phyloP scores from a whole-genome alignment of 2,888 invertebrate species.

The Lydus trimaculatus region DNA sequence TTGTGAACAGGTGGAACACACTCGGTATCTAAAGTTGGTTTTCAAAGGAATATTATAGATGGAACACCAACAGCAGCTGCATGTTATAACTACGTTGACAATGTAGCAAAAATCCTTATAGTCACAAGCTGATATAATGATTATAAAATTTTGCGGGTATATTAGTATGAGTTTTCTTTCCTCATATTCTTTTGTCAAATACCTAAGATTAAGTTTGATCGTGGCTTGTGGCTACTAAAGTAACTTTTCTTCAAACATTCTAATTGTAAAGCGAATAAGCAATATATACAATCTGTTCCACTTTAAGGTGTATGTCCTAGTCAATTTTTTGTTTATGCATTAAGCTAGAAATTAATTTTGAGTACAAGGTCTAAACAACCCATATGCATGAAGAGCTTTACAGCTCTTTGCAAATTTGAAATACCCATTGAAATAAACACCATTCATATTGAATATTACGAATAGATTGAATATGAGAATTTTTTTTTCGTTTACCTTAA shows the following conservation, averaged over 20 bases:
- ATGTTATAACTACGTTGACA: constrained; percentile 32
- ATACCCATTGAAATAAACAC: no score
- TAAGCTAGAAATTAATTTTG: no score
- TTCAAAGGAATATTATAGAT: constrained; percentile 33
- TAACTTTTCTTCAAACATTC: neutral
- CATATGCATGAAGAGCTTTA: no score
- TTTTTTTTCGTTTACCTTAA: no score
- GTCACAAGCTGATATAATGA: constrained; percentile 32
- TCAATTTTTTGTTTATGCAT: no score
- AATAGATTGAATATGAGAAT: no score
- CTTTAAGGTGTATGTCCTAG: no score
- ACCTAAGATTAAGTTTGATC: constrained; percentile 20
- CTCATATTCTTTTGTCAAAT: constrained; percentile 19
- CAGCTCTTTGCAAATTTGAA: no score
- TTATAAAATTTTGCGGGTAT: constrained; percentile 14
- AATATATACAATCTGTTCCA: no score
- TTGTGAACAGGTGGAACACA: constrained; percentile 33
- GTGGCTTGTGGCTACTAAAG: neutral
- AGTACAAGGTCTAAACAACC: no score
- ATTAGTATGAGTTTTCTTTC: neutral
- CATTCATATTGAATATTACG: no score
- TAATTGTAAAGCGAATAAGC: no score
- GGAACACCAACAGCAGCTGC: constrained; percentile 32
- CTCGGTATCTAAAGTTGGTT: constrained; percentile 31
- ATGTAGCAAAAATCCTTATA: constrained; percentile 27